A percentile compares a stretch with the other conserved stretches of the same genome.
Evolutionary conservation across 2,113 vertebrate genomes (phyloP).

Genomic region (Thamnophis sirtalis): DNA sequence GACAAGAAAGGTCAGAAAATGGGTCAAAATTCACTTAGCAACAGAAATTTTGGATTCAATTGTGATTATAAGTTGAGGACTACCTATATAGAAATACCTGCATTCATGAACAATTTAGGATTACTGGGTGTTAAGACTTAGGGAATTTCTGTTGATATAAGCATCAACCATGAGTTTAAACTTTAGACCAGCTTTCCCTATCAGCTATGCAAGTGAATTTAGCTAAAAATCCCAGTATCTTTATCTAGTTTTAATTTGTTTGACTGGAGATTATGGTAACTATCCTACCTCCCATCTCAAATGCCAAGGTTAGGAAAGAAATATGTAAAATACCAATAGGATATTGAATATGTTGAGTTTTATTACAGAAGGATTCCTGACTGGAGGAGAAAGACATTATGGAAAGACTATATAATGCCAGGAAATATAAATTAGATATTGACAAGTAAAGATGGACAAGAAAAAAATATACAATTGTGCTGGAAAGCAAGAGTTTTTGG

Average conservation of each 20-base stretch:
- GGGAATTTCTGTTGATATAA: background rate
- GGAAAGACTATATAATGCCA: background rate
- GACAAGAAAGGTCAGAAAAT: too few relatives aligned
- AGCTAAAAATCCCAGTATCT: background rate
- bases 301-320: background rate
- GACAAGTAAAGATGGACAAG: background rate
- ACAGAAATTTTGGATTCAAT: too few relatives aligned
- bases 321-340: background rate
- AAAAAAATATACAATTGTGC: background rate
- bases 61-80: too few relatives aligned
- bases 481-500: slow-evolving; percentile 22
- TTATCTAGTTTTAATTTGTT: background rate
- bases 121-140: background rate
- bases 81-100: background rate
- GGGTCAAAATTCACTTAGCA: too few relatives aligned
- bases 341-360: background rate
- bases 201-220: background rate
- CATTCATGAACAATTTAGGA: background rate
- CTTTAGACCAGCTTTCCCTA: background rate
- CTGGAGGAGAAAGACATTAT: background rate
- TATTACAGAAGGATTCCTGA: background rate
- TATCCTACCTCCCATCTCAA: too few relatives aligned
- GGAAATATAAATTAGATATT: background rate
- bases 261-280: background rate
- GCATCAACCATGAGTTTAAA: background rate